Evolutionary conservation across 2,888 invertebrate species (phyloP).

Genomic region (Drosophila gaucha): DNA sequence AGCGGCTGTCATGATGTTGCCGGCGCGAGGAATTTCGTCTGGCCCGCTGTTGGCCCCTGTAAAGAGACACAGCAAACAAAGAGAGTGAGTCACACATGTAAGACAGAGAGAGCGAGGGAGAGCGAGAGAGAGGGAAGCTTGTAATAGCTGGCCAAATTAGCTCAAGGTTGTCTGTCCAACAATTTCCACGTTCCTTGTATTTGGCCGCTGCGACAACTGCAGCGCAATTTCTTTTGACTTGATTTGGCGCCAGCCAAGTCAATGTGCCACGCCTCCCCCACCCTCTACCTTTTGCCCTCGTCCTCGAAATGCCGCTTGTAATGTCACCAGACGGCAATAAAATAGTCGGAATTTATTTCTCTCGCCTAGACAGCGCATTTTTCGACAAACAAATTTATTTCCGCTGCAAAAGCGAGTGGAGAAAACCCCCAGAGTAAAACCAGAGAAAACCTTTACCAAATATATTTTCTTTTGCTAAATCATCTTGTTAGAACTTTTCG

Average conservation of each 20-base stretch:
- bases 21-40: slow-evolving; percentile 72
- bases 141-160: slow-evolving; percentile 68
- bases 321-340: slow-evolving; percentile 75
- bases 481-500: slow-evolving; percentile 4
- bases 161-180: slow-evolving; percentile 74
- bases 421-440: neutral
- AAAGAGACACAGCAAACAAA: slow-evolving; percentile 36
- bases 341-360: slow-evolving; percentile 65
- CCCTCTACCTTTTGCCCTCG: neutral
- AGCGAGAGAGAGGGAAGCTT: slow-evolving; percentile 11
- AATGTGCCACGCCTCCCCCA: slow-evolving; percentile 27
- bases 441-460: slow-evolving; percentile 12
- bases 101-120: slow-evolving; percentile 2
- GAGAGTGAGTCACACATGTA: slow-evolving; percentile 16
- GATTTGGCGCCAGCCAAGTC: slow-evolving; percentile 68
- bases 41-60: slow-evolving; percentile 68
- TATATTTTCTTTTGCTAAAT: slow-evolving; percentile 6
- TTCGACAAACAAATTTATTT: slow-evolving; percentile 70
- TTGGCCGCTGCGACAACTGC: slow-evolving; percentile 66
- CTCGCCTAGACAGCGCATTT: slow-evolving; percentile 45
- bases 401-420: slow-evolving; percentile 44
- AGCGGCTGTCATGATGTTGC: slow-evolving; percentile 74
- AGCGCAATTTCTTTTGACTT: slow-evolving; percentile 73
- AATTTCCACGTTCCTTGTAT: slow-evolving; percentile 43
- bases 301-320: slow-evolving; percentile 61